phyloP scores from a whole-genome alignment of 2,888 invertebrate species.

The Eupsilia transversa region DNA sequence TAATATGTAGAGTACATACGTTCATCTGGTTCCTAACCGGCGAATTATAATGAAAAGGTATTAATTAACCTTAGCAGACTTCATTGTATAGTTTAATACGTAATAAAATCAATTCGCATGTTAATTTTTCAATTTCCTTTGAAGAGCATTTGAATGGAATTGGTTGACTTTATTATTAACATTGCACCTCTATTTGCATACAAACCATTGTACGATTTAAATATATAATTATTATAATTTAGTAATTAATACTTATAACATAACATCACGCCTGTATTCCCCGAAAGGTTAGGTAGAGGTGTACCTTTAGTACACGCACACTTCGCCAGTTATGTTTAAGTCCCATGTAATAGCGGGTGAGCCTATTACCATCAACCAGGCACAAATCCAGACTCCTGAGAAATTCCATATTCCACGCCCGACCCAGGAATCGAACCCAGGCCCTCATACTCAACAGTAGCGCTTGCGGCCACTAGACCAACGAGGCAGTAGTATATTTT shows the following conservation, averaged over 20 bases:
- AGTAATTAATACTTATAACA: constrained; percentile 15
- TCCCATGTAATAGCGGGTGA: background rate
- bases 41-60: constrained; percentile 24
- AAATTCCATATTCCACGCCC: background rate
- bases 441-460: background rate
- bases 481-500: no score
- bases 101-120: constrained; percentile 78
- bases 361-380: background rate
- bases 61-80: constrained; percentile 44
- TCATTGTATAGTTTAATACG: constrained; percentile 46
- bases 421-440: background rate
- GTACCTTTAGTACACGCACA: background rate
- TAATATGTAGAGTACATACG: background rate
- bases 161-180: constrained; percentile 68
- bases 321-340: background rate
- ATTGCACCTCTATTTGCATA: constrained; percentile 77
- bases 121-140: constrained; percentile 83
- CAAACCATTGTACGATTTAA: constrained; percentile 58
- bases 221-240: constrained; percentile 23
- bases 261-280: background rate
- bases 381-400: background rate
- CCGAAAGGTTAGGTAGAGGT: background rate
- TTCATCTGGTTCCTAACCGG: background rate
- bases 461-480: background rate
- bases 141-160: constrained; percentile 71